These are phyloP conservation scores for Trematocara nigrifrons DNA, from an alignment of 2,113 vertebrate species.

Conservation along the genomic window DNA sequence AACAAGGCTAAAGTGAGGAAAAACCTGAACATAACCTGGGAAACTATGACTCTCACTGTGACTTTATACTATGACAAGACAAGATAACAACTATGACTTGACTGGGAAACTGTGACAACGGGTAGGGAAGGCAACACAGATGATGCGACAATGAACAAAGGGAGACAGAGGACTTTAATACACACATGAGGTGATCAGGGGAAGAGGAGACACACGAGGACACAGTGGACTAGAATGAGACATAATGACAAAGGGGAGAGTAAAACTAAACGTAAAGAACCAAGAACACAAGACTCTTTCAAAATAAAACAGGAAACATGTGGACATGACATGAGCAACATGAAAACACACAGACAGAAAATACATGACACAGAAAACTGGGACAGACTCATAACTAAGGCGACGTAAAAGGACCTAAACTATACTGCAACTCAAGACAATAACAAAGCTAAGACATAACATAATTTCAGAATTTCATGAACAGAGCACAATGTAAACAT, in stretches of 20 bases:
- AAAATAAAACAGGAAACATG: not conserved
- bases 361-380: not conserved
- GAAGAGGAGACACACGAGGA: not conserved
- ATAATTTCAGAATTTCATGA: rapidly evolving
- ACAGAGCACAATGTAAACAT: not conserved
- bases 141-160: not conserved
- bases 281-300: not conserved
- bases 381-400: not conserved
- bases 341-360: not conserved
- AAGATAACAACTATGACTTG: not conserved
- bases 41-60: not conserved
- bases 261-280: not conserved
- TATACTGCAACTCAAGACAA: rapidly evolving
- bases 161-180: not conserved
- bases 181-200: not conserved
- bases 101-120: not conserved
- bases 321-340: rapidly evolving
- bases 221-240: not conserved
- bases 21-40: not conserved
- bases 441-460: not conserved
- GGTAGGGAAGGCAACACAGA: not conserved
- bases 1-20: not conserved
- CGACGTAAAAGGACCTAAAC: not conserved
- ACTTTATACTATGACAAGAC: not conserved
- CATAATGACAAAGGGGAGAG: not conserved